Conservation (phyloP, 1,140 invertebrate species). For the Coelopa frigida region DNA sequence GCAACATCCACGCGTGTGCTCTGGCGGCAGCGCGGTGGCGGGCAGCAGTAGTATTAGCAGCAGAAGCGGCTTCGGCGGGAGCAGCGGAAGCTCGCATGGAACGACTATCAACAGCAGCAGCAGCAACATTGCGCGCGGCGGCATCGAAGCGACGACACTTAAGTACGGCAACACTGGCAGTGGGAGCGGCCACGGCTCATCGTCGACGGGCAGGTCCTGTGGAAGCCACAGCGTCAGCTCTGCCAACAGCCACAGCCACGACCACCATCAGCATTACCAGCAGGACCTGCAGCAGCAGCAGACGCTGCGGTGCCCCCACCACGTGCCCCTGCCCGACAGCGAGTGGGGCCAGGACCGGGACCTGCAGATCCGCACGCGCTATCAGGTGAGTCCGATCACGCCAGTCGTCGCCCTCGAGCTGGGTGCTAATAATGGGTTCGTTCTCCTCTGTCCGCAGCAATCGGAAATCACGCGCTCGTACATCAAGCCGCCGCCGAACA, state of each 20-base stretch:
- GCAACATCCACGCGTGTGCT: constrained; percentile 21
- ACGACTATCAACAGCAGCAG: constrained; percentile 9
- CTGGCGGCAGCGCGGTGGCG: constrained; percentile 20
- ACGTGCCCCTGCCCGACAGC: constrained; percentile 55
- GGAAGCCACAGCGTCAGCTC: constrained; percentile 14
- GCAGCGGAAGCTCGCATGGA: constrained; percentile 3
- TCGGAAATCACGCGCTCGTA: constrained; percentile 44
- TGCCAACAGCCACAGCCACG: constrained; percentile 33
- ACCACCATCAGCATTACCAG: constrained; percentile 43
- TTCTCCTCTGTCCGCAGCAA: constrained; percentile 21
- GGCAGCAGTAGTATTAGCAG: constrained; percentile 23
- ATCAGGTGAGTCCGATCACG: constrained; percentile 40
- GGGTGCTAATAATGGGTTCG: not conserved
- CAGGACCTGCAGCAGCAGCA: constrained; percentile 42
- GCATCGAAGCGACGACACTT: constrained; percentile 36
- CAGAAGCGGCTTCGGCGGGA: constrained; percentile 17
- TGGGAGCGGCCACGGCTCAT: constrained; percentile 24
- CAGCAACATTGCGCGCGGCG: constrained; percentile 33
- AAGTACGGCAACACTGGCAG: constrained; percentile 38
- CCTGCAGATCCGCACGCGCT: constrained; percentile 52
- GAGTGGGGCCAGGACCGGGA: constrained; percentile 53
- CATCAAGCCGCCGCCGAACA: constrained; percentile 43
- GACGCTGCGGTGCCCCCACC: constrained; percentile 51
- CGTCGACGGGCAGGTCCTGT: constrained; percentile 24
- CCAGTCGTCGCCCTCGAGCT: not conserved